Evolutionary conservation across 2,888 invertebrate genomes (phyloP).

Genomic region (Microctonus brassicae): DNA sequence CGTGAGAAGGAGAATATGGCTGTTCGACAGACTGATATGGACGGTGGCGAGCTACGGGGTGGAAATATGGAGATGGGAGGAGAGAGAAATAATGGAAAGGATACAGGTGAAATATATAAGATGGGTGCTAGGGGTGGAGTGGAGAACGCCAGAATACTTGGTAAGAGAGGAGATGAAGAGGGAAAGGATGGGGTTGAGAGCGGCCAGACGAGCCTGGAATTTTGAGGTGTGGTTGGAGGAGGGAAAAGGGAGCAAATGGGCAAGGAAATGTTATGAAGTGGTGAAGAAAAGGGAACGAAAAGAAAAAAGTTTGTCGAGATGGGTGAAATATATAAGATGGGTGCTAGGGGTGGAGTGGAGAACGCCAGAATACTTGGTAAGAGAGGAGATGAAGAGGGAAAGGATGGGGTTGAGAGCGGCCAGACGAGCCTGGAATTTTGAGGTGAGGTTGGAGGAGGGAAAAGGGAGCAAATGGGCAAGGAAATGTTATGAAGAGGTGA

Average conservation of each 20-base stretch:
- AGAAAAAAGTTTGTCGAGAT: too few relatives aligned
- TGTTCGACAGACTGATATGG: neutral
- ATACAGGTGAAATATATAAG: too few relatives aligned
- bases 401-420: neutral
- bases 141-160: too few relatives aligned
- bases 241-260: neutral
- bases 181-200: neutral
- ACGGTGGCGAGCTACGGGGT: neutral
- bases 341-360: too few relatives aligned
- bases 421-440: neutral
- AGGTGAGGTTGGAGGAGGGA: neutral
- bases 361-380: too few relatives aligned
- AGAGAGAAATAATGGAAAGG: too few relatives aligned
- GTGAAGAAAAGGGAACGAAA: too few relatives aligned
- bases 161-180: slow-evolving; percentile 1
- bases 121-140: too few relatives aligned
- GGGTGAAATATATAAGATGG: too few relatives aligned
- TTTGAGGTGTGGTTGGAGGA: neutral
- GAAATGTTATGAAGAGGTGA: neutral
- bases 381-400: neutral
- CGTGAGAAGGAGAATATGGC: slow-evolving; percentile 4
- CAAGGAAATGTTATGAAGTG: neutral
- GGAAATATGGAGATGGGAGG: too few relatives aligned
- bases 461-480: neutral
- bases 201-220: neutral